Evolutionary conservation across 2,113 vertebrate genomes (phyloP).

Genomic region (human (Homo sapiens)): DNA sequence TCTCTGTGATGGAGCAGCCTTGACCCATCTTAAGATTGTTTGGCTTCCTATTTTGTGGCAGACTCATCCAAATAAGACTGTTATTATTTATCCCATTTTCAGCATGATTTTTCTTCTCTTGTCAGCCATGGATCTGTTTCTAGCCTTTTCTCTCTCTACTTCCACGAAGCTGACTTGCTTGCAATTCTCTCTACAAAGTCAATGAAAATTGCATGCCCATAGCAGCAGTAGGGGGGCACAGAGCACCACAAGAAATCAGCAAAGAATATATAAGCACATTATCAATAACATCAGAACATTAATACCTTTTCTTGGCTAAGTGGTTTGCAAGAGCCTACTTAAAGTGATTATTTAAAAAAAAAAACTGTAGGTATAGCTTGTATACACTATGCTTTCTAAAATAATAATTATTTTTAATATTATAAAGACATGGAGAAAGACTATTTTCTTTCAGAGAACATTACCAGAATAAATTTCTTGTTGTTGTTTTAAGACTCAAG

Average conservation of each 20-base stretch:
- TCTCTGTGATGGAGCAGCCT: not conserved
- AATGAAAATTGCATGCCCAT: not conserved
- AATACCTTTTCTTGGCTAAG: not conserved
- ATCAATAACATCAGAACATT: not conserved
- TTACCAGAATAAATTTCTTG: not conserved
- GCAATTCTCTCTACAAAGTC: not conserved
- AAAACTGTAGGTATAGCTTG: not conserved
- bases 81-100: not conserved
- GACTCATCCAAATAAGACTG: not conserved
- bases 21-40: not conserved
- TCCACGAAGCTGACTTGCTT: not conserved
- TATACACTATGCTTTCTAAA: conserved; percentile 2
- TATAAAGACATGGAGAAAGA: not conserved
- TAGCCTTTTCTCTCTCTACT: not conserved
- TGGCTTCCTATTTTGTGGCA: not conserved
- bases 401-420: not conserved
- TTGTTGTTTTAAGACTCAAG: not conserved
- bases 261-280: not conserved
- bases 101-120: conserved; percentile 21
- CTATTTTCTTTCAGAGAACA: not conserved
- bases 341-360: not conserved
- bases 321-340: conserved; percentile 48
- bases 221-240: not conserved
- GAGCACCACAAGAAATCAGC: not conserved
- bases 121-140: conserved; percentile 16